Conservation (phyloP, 2,797 vertebrate species). For the Xiphorhynchus erythropygius region DNA sequence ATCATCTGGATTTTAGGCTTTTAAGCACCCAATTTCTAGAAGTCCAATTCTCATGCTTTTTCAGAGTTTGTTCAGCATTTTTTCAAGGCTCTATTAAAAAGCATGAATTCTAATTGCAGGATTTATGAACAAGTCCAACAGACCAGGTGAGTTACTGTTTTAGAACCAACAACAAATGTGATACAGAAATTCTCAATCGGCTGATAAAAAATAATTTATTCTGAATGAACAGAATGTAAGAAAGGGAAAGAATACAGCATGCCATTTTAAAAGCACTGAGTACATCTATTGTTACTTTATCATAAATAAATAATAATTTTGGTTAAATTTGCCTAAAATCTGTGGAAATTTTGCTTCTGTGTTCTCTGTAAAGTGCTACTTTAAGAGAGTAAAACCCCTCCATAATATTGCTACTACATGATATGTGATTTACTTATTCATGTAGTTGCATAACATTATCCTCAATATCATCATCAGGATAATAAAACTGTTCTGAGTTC, state of each 20-base stretch:
- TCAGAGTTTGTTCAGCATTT: not conserved
- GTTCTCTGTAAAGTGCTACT: not conserved
- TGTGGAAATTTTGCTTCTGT: not conserved
- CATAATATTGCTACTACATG: not conserved
- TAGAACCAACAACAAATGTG: not conserved
- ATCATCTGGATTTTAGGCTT: not conserved
- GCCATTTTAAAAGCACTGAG: not conserved
- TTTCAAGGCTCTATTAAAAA: not conserved
- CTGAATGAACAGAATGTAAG: not conserved
- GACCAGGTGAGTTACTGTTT: not conserved
- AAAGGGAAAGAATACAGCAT: not conserved
- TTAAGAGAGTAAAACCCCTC: not conserved
- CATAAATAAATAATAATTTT: not conserved
- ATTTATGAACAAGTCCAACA: not conserved
- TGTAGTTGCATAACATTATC: accelerated
- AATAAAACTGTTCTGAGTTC: not conserved
- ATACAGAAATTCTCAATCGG: not conserved
- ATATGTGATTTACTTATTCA: not conserved
- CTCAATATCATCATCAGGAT: not conserved
- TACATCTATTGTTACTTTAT: not conserved
- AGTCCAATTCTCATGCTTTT: not conserved
- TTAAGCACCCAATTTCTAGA: not conserved
- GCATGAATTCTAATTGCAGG: not conserved
- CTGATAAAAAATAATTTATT: not conserved
- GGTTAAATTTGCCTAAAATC: not conserved